phyloP scores from a whole-genome alignment of 2,888 invertebrate genomes.

The Morpho achilles region DNA sequence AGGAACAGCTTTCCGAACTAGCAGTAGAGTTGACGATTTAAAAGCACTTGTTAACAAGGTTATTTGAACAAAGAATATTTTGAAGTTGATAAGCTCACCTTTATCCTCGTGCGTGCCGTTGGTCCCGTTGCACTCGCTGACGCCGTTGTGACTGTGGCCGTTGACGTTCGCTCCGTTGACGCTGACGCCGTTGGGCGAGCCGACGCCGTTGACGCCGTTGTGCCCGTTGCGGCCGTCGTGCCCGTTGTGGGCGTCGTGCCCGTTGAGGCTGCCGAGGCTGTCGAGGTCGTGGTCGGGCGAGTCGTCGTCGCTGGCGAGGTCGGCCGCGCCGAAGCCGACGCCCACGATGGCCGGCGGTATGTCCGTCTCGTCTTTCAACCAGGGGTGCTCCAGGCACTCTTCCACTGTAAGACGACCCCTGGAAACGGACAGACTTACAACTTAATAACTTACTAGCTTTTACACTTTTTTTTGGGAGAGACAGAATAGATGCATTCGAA shows the following conservation, averaged over 20 bases:
- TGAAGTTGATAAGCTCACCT: constrained; percentile 43
- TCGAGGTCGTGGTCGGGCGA: constrained; percentile 37
- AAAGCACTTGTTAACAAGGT: too few relatives aligned
- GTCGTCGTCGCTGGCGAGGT: constrained; percentile 48
- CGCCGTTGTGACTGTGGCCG: constrained; percentile 30
- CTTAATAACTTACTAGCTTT: too few relatives aligned
- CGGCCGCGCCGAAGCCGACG: constrained; percentile 53
- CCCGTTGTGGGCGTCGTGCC: constrained; percentile 35
- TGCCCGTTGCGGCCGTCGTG: constrained; percentile 24
- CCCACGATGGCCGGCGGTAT: constrained; percentile 73
- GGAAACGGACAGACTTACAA: constrained; percentile 29
- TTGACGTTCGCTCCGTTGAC: constrained; percentile 36
- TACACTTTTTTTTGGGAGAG: too few relatives aligned
- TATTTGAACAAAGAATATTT: too few relatives aligned
- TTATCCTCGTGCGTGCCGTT: constrained; percentile 58
- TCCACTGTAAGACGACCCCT: constrained; percentile 93
- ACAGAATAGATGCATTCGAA: too few relatives aligned
- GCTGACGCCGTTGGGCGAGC: constrained; percentile 38
- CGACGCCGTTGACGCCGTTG: constrained; percentile 34
- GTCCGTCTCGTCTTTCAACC: constrained; percentile 85
- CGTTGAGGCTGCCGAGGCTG: constrained; percentile 34
- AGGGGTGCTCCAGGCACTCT: constrained; percentile 93
- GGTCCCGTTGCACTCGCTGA: constrained; percentile 44
- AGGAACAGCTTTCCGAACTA: too few relatives aligned
- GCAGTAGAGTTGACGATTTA: too few relatives aligned